phyloP scores from a whole-genome alignment of 2,888 invertebrate species.

The Drosophila antonietae region DNA sequence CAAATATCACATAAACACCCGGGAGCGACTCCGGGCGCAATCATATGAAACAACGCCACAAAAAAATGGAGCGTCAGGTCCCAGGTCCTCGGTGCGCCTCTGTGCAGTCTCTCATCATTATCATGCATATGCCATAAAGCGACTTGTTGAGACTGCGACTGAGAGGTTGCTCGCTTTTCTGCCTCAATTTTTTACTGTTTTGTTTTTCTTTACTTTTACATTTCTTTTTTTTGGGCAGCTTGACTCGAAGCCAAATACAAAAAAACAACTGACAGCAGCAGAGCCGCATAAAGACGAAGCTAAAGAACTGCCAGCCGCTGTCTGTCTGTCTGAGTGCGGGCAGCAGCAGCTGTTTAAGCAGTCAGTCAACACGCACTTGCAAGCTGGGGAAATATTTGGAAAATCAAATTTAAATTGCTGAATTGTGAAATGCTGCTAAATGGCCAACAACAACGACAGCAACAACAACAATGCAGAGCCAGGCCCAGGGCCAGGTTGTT shows the following conservation, averaged over 20 bases:
- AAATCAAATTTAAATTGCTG: slow-evolving; percentile 78
- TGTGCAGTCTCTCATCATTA: slow-evolving; percentile 63
- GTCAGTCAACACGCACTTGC: slow-evolving; percentile 55
- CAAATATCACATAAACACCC: slow-evolving; percentile 83
- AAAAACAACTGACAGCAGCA: slow-evolving; percentile 47
- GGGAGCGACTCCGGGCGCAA: slow-evolving; percentile 73
- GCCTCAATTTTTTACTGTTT: not conserved
- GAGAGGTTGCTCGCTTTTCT: slow-evolving; percentile 7
- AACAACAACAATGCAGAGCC: slow-evolving; percentile 1
- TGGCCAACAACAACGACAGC: slow-evolving; percentile 47
- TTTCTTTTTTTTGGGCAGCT: slow-evolving; percentile 19
- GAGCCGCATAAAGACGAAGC: slow-evolving; percentile 1
- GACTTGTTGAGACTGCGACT: slow-evolving; percentile 73
- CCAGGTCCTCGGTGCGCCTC: slow-evolving; percentile 18
- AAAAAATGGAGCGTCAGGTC: slow-evolving; percentile 48
- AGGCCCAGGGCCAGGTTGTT: slow-evolving; percentile 27
- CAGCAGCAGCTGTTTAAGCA: slow-evolving; percentile 63
- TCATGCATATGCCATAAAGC: slow-evolving; percentile 80
- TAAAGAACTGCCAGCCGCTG: not conserved
- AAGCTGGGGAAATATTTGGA: slow-evolving; percentile 31
- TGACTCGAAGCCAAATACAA: slow-evolving; percentile 17
- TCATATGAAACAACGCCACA: slow-evolving; percentile 70
- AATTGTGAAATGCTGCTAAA: slow-evolving; percentile 63
- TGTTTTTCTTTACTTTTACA: not conserved
- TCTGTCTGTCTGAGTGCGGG: slow-evolving; percentile 22